phyloP scores from a whole-genome alignment of 2,888 invertebrate genomes.

The Tenthredo livida region DNA sequence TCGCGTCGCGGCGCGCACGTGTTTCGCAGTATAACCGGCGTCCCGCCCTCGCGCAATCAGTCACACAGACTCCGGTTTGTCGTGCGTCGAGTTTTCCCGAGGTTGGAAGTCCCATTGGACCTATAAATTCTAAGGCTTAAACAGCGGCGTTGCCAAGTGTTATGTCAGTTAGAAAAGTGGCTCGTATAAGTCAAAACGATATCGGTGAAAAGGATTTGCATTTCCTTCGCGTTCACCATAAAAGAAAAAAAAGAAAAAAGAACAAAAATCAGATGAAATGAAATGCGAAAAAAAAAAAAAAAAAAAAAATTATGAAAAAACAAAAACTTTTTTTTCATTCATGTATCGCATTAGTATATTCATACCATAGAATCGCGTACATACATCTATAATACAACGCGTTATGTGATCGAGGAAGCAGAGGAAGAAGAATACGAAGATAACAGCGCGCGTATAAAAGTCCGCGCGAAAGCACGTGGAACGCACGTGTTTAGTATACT shows the following conservation, averaged over 20 bases:
- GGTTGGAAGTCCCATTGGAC: slow-evolving; percentile 42
- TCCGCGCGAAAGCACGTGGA: slow-evolving; percentile 15
- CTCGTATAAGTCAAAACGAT: slow-evolving; percentile 25
- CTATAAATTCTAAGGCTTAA: slow-evolving; percentile 24
- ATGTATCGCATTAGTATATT: slow-evolving; percentile 2
- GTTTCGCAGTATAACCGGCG: slow-evolving; percentile 21
- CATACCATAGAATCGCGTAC: not conserved
- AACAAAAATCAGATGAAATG: not conserved
- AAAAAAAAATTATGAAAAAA: not conserved
- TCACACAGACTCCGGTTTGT: slow-evolving; percentile 10
- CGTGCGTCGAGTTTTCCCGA: slow-evolving; percentile 16
- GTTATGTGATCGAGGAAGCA: not conserved
- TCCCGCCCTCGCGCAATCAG: slow-evolving; percentile 25
- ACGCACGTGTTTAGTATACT: slow-evolving; percentile 5
- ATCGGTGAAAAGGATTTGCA: not conserved
- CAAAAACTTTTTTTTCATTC: not conserved
- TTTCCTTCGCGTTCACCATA: not conserved
- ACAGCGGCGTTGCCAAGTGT: slow-evolving; percentile 29
- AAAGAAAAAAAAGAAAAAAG: not conserved
- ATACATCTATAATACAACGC: not conserved
- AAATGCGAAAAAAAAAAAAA: not conserved
- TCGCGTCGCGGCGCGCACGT: slow-evolving; percentile 22
- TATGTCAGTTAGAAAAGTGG: slow-evolving; percentile 30
- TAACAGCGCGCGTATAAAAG: not conserved
- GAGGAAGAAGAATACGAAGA: not conserved